Base-by-base conservation (phyloP, 1,140 invertebrate species). In the Cotesia glomerata region DNA sequence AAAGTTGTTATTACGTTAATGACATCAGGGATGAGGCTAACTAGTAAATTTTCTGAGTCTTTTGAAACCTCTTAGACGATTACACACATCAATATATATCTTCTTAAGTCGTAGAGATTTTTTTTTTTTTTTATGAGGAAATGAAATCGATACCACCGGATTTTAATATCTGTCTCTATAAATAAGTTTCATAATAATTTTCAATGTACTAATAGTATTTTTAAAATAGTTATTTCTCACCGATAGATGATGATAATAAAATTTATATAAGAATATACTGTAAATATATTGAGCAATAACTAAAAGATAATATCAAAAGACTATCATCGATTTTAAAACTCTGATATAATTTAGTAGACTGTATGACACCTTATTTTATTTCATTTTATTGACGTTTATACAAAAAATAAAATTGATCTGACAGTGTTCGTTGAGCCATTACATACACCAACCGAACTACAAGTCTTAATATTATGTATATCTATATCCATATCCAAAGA, bases 321-420 rank as follows among this genome's bases (percentile, higher is more conserved):
- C 39, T 45, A 7, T 45, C 39, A 5, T 11, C 8, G 1, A 0
- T 11, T 45, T 45, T 45, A 2, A 45, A 45, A 8, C 39, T 45
- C 3, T 35, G 32, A 69, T 7, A 45, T 45, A 45, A 45, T 45
- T 45, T 45, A 45, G 39, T 45, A 45, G 39, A 45, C 8, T 45
- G 75, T 56, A 56, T 76, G 76, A 77, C 79, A 79, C 70, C 62
- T 76, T 73, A 77, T 73, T 77, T 77, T 77, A 77, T 66, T 61
- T 76, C 73, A 77, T 73, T 77, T 77, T 77, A 77, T 66, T 61
- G 9, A 16, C 11, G 0, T 13, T 8, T 13, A 5, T 45, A 62
- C 0, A 62, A 61, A 1, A 51, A 63, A 35, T 52, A n/a, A 11
- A 34, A 62, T 63, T 34, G 54, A 54, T 71, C 35, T 64, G 45